Evolutionary conservation across 2,113 vertebrate species (phyloP).

Genomic region (Coregonus clupeaformis): DNA sequence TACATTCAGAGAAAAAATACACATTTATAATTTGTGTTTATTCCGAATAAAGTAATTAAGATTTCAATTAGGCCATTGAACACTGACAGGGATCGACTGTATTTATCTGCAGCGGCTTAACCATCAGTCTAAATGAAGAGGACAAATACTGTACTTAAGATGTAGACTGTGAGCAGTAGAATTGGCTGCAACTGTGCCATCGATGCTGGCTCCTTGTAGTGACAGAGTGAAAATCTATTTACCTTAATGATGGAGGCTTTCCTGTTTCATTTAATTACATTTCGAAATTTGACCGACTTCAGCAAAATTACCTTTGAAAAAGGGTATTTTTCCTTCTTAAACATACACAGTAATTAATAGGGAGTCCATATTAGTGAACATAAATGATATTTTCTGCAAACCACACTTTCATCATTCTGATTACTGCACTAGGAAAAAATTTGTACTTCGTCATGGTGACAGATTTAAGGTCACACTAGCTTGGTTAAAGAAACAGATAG

Average conservation of each 20-base stretch:
- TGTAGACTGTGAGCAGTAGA: too few relatives aligned
- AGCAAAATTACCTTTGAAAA: constrained; percentile 31
- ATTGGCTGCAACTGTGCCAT: constrained; percentile 14
- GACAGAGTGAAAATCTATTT: constrained; percentile 64
- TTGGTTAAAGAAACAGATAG: background rate
- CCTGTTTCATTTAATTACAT: constrained; percentile 60
- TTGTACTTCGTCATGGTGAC: background rate
- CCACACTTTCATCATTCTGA: background rate
- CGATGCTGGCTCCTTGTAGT: constrained; percentile 22
- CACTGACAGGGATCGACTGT: too few relatives aligned
- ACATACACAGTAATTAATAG: constrained; percentile 6
- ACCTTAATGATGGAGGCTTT: constrained; percentile 51
- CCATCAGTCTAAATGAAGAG: too few relatives aligned
- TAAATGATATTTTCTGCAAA: background rate
- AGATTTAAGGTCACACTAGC: background rate
- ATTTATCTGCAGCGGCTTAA: too few relatives aligned
- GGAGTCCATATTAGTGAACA: background rate
- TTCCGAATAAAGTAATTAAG: too few relatives aligned
- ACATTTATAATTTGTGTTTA: too few relatives aligned
- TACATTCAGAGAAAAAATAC: too few relatives aligned
- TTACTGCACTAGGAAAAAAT: background rate
- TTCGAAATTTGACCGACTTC: constrained; percentile 30
- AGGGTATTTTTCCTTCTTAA: background rate
- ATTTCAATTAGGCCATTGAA: too few relatives aligned
- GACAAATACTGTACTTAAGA: too few relatives aligned